Percentiles rank a stretch among this genome's conserved stretches.
Conservation (phyloP, 1,140 invertebrate genomes). For the Euwallacea similis region DNA sequence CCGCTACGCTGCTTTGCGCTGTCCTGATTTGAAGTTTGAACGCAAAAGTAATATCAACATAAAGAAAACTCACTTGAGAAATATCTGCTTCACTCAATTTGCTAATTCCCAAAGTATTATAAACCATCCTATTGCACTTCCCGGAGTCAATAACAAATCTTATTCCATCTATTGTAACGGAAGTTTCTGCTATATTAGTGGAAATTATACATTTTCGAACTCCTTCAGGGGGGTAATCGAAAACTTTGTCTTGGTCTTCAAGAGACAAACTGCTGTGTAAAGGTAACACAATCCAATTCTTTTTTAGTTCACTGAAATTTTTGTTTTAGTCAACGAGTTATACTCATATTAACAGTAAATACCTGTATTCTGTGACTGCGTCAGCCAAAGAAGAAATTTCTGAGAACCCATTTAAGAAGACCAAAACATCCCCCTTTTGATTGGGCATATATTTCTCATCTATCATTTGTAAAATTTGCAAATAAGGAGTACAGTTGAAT, state of each 20-base stretch:
- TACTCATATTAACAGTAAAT: neutral
- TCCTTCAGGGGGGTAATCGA: slow-evolving; percentile 94
- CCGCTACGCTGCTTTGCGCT: slow-evolving; percentile 93
- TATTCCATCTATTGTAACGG: slow-evolving; percentile 98
- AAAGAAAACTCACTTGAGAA: slow-evolving; percentile 62
- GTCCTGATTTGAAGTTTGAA: slow-evolving; percentile 56
- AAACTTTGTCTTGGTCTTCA: slow-evolving; percentile 96
- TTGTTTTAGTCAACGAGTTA: neutral
- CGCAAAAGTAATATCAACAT: neutral
- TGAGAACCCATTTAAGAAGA: slow-evolving; percentile 95
- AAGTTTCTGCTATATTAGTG: slow-evolving; percentile 99
- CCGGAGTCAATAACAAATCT: slow-evolving; percentile 91
- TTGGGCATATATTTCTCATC: slow-evolving; percentile 82
- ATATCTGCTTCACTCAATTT: slow-evolving; percentile 85
- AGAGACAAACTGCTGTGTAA: slow-evolving; percentile 92
- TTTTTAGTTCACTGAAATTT: slow-evolving; percentile 66
- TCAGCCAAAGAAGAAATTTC: slow-evolving; percentile 92
- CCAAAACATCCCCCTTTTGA: slow-evolving; percentile 93
- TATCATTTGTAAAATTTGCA: slow-evolving; percentile 90
- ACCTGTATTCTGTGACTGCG: slow-evolving; percentile 77
- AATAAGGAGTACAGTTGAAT: slow-evolving; percentile 88
- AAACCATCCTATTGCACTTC: slow-evolving; percentile 97
- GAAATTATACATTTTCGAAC: slow-evolving; percentile 96
- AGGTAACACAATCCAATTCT: slow-evolving; percentile 92
- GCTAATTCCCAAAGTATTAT: slow-evolving; percentile 71